Percentiles rank a stretch among this genome's conserved stretches.
These are phyloP conservation scores for Drosophila lacicola DNA, from an alignment of 2,888 invertebrate genomes.

Conservation along the genomic window DNA sequence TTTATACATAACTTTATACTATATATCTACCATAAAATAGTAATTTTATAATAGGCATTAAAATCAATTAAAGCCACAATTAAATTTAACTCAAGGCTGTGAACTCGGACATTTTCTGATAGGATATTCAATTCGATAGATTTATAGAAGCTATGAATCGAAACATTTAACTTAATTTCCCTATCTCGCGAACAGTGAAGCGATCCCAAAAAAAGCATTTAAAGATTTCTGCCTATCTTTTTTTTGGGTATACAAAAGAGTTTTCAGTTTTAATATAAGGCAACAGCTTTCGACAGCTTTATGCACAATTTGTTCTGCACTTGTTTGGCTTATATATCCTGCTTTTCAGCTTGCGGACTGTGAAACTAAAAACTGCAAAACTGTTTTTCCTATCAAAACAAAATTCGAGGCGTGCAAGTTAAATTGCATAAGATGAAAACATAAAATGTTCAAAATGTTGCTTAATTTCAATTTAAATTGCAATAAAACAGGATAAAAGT, in stretches of 20 bases:
- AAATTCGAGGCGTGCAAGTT: slow-evolving; percentile 7
- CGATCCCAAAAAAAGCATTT: no score
- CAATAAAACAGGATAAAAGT: slow-evolving; percentile 8
- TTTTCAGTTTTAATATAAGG: slow-evolving; percentile 5
- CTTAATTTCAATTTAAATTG: slow-evolving; percentile 34
- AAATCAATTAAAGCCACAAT: no score
- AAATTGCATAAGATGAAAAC: slow-evolving; percentile 12
- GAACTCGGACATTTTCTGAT: no score
- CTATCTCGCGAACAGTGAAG: no score
- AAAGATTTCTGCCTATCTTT: no score
- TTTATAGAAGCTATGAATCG: no score
- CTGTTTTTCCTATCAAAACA: slow-evolving; percentile 20
- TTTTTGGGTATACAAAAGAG: neutral
- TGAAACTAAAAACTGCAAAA: slow-evolving; percentile 25
- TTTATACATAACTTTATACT: no score
- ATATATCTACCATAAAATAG: no score
- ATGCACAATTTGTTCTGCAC: slow-evolving; percentile 54
- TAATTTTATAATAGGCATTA: no score
- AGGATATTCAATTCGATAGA: no score
- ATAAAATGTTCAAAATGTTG: slow-evolving; percentile 17
- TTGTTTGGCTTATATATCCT: slow-evolving; percentile 21
- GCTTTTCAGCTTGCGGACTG: slow-evolving; percentile 21
- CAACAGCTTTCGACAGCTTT: slow-evolving; percentile 29
- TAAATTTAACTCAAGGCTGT: no score
- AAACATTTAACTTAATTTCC: no score